These are phyloP conservation scores for Umimayanthus chanpuru DNA, from an alignment of 92 coral and sea anemone species.

Conservation along the genomic window DNA sequence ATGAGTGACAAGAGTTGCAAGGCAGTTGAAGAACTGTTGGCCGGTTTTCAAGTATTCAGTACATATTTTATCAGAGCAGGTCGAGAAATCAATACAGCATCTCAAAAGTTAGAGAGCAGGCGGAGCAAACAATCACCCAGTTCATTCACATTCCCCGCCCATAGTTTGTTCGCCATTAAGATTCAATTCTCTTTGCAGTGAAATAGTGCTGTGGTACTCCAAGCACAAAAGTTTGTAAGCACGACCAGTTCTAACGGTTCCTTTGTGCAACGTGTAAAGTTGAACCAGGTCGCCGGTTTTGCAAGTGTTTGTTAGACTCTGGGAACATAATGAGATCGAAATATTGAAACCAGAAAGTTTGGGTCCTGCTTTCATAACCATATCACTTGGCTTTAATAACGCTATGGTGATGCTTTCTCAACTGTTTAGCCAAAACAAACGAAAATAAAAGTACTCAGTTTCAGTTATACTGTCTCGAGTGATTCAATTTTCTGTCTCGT, in stretches of 20 bases:
- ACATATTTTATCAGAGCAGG: not conserved
- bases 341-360: not conserved
- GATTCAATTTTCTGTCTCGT: constrained; percentile 2
- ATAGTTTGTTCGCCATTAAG: constrained; percentile 1
- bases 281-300: not conserved
- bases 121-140: not conserved
- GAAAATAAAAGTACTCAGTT: constrained; percentile 8
- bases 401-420: not conserved
- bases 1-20: not conserved
- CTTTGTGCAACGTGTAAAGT: constrained; percentile 9
- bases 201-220: not conserved
- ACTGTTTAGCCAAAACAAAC: not conserved
- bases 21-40: not conserved
- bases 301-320: not conserved
- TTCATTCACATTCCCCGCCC: constrained; percentile 20
- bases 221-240: not conserved
- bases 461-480: not conserved
- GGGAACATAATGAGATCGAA: not conserved
- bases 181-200: not conserved
- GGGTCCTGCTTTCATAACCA: not conserved
- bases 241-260: not conserved
- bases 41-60: not conserved
- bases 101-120: not conserved
- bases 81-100: not conserved
- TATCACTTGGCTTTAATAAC: not conserved